Conservation (phyloP, 1,140 invertebrate genomes). For the Pararge aegeria region DNA sequence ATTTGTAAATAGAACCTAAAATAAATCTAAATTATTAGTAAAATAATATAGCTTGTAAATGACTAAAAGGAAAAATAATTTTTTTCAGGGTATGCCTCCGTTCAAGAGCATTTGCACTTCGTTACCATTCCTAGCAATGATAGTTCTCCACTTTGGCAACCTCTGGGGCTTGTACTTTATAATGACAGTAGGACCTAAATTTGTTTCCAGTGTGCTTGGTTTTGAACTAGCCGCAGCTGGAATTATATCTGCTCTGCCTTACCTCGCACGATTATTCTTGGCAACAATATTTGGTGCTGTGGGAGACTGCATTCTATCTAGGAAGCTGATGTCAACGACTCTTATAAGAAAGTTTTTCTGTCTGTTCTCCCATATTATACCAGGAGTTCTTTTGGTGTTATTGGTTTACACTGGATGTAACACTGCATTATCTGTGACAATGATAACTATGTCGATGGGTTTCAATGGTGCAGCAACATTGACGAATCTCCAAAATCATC, state of each 20-base stretch:
- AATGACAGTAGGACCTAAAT: constrained; percentile 93
- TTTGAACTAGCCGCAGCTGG: constrained; percentile 90
- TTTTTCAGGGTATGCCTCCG: constrained; percentile 77
- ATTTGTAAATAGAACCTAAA: too few relatives aligned
- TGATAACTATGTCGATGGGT: constrained; percentile 87
- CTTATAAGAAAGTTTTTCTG: constrained; percentile 87
- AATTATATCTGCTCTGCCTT: constrained; percentile 84
- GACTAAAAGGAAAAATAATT: background rate
- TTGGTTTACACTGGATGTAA: constrained; percentile 86
- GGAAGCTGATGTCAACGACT: constrained; percentile 56
- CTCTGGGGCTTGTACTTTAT: constrained; percentile 91
- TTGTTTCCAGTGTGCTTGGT: constrained; percentile 89
- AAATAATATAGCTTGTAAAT: background rate
- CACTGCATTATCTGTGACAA: constrained; percentile 81
- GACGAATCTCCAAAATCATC: constrained; percentile 91
- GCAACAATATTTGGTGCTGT: constrained; percentile 85
- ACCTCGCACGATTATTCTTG: constrained; percentile 83
- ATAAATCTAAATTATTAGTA: too few relatives aligned
- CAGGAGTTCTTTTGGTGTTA: constrained; percentile 84
- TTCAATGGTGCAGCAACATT: constrained; percentile 91
- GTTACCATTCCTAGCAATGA: constrained; percentile 84
- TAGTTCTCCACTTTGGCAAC: constrained; percentile 86
- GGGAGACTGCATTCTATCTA: constrained; percentile 75
- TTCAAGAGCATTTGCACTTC: constrained; percentile 82
- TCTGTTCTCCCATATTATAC: constrained; percentile 86